These are phyloP conservation scores for Plectropomus leopardus DNA, from an alignment of 2,113 vertebrate species.

Conservation along the genomic window DNA sequence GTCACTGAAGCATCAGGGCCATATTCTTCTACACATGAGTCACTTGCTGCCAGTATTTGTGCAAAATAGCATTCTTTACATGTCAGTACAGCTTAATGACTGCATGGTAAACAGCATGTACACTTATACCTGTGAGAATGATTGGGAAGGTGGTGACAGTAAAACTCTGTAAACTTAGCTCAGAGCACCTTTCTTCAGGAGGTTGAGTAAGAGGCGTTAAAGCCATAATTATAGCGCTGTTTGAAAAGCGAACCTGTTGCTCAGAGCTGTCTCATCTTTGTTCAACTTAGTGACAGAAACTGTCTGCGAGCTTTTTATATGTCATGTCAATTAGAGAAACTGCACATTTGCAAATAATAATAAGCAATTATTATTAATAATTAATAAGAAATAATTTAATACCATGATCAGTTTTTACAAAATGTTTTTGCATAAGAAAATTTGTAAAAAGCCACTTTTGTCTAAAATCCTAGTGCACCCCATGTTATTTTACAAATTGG, in stretches of 20 bases:
- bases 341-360: background rate
- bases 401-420: background rate
- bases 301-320: constrained; percentile 27
- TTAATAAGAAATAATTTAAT: too few relatives aligned
- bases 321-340: background rate
- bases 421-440: too few relatives aligned
- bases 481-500: too few relatives aligned
- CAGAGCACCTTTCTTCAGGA: constrained; percentile 29
- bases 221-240: constrained; percentile 58
- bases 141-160: constrained; percentile 24
- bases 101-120: constrained; percentile 33
- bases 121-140: constrained; percentile 22
- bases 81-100: constrained; percentile 35
- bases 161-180: constrained; percentile 56
- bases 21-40: constrained; percentile 20
- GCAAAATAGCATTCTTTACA: constrained; percentile 45
- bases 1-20: constrained; percentile 32
- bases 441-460: too few relatives aligned
- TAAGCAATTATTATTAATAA: too few relatives aligned
- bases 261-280: constrained; percentile 12
- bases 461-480: too few relatives aligned
- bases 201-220: constrained; percentile 50
- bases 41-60: constrained; percentile 14
- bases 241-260: background rate
- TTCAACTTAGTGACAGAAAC: constrained; percentile 28